phyloP scores from a whole-genome alignment of 2,888 invertebrate genomes.

The Craniophora ligustri region DNA sequence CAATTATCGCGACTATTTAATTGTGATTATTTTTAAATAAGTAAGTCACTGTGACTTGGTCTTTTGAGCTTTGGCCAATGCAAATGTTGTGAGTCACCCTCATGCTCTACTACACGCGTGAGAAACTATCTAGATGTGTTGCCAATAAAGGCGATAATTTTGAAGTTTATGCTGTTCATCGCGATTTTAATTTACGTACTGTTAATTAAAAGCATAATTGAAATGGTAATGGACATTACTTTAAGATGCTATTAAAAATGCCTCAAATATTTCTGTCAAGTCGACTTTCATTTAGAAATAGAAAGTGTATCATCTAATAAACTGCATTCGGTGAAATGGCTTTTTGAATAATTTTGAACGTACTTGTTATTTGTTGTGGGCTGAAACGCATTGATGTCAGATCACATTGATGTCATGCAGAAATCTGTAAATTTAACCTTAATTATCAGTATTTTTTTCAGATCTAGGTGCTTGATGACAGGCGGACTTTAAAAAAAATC shows the following conservation, averaged over 20 bases:
- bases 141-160: conserved; percentile 27
- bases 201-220: conserved; percentile 33
- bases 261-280: conserved; percentile 18
- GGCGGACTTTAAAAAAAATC: no score
- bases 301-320: conserved; percentile 49
- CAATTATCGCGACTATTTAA: no score
- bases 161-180: conserved; percentile 28
- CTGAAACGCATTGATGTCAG: neutral
- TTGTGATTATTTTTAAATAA: neutral
- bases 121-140: conserved; percentile 24
- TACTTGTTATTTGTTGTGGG: conserved; percentile 1
- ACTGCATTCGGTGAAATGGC: conserved; percentile 39
- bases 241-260: conserved; percentile 13
- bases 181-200: conserved; percentile 38
- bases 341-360: conserved; percentile 26
- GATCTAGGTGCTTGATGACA: no score
- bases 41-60: neutral
- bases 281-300: conserved; percentile 56
- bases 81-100: conserved; percentile 34
- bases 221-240: conserved; percentile 41
- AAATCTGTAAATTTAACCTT: neutral
- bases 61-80: neutral
- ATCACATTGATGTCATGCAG: no score
- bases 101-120: conserved; percentile 45
- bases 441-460: no score